Percentiles rank a stretch among this genome's conserved stretches.
These are phyloP conservation scores for Aphaenogaster ashmeadi DNA, from an alignment of 1,140 invertebrate genomes.

Conservation along the genomic window DNA sequence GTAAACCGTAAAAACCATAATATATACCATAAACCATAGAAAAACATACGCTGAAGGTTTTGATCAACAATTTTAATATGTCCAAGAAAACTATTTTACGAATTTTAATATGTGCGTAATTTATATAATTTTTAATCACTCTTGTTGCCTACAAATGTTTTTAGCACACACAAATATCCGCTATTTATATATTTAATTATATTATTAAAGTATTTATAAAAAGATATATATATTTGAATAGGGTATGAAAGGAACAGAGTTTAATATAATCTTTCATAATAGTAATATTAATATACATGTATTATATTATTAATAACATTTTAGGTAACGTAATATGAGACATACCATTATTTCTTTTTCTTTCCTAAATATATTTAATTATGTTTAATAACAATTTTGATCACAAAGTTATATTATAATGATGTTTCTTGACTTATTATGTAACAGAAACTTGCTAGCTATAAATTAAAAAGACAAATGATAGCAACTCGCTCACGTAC, in stretches of 20 bases:
- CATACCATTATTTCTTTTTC: background rate
- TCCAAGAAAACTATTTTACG: too few relatives aligned
- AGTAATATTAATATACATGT: background rate
- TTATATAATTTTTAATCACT: background rate
- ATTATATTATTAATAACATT: background rate
- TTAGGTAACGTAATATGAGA: background rate
- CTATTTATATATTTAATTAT: background rate
- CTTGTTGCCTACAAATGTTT: background rate
- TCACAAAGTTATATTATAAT: background rate
- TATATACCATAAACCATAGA: background rate
- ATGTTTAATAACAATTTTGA: background rate
- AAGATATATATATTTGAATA: constrained; percentile 10
- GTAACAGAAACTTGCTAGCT: background rate
- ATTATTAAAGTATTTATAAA: background rate
- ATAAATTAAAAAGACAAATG: constrained; percentile 24
- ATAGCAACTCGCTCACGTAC: background rate
- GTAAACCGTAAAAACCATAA: background rate
- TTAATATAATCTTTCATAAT: background rate
- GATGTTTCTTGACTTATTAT: background rate
- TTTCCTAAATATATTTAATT: background rate
- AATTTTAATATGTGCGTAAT: background rate
- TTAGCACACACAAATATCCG: background rate
- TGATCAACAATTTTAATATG: background rate
- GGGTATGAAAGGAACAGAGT: background rate
- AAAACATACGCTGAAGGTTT: background rate